Evolutionary conservation across 1,140 invertebrate genomes (phyloP), one percentile per base, ranked within the genome.

Genomic region (Cotesia glomerata): DNA sequence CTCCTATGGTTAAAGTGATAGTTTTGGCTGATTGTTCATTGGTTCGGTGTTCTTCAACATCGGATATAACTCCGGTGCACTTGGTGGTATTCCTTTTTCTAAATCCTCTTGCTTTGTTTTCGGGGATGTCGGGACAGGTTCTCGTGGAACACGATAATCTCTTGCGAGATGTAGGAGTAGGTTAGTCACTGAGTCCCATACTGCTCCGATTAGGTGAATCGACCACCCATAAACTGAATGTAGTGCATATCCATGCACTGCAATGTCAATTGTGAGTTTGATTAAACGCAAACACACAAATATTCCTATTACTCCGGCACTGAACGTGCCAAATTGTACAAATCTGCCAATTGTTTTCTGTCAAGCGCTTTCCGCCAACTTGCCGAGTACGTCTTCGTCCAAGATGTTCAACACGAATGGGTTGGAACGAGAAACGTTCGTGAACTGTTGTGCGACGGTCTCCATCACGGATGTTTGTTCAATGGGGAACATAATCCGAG

Each of bases 271-370:
- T 3, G 72, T 36, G 2, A 69, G 35, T 76, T 76, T 76, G 8
- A 71, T 32, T 7, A 66, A 8, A 7, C 49, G 16, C 0, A 45
- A 7, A 1, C 68, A 3, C 35, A 71, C 74, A 5, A 70, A 68
- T 1, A 76, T 51, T 2, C 75, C 75, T 1, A 76, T 73, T 2
- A 76, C 5, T 26, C 73, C 69, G 0, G 76, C 71, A n/a, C 76
- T 71, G 0, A 35, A 34, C 8, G 71, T 73, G 3, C 69, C 74
- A 26, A 75, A 77, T 11, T 59, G 45, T 0, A 36, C 34, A 9
- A 75, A 14, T 2, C 65, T 9, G 2, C 54, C 67, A 73, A 71
- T 73, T 45, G 74, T 56, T 35, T 58, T 73, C 0, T 58, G 18
- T 72, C 76, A 75, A 0, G 72, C 34, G n/a, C 14, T 68, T 34